phyloP scores from a whole-genome alignment of 1,140 invertebrate genomes.

The Magallana gigas region DNA sequence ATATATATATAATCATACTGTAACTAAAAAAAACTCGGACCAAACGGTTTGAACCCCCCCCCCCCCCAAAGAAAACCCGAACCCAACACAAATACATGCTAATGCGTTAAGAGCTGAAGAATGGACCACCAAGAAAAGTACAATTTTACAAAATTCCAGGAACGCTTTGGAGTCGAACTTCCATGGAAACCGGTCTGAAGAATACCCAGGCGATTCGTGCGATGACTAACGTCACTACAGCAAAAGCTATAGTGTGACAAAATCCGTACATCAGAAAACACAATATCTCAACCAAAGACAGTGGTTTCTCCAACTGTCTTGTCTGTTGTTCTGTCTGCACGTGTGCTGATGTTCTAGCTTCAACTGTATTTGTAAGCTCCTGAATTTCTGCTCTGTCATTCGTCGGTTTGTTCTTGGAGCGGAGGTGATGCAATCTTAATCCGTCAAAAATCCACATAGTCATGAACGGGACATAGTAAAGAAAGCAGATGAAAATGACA shows the following conservation, averaged over 20 bases:
- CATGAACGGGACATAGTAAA: background rate
- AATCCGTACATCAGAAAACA: background rate
- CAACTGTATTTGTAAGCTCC: background rate
- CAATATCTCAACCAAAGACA: background rate
- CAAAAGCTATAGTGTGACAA: slow-evolving; percentile 11
- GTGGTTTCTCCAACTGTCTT: background rate
- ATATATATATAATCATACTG: too few relatives aligned
- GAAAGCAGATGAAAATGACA: background rate
- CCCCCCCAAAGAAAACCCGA: too few relatives aligned
- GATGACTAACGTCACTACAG: background rate
- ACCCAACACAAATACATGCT: too few relatives aligned
- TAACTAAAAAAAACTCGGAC: too few relatives aligned
- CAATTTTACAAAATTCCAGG: background rate
- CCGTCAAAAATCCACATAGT: background rate
- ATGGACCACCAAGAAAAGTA: too few relatives aligned
- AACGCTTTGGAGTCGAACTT: background rate
- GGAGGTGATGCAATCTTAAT: background rate
- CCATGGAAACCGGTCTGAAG: background rate
- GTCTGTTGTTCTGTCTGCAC: background rate
- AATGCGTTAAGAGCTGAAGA: too few relatives aligned
- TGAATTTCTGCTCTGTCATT: background rate
- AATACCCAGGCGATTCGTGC: background rate
- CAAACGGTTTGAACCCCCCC: too few relatives aligned
- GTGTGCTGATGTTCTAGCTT: background rate
- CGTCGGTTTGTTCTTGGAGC: background rate